Percentiles rank a stretch among this genome's conserved stretches.
These are phyloP conservation scores for Macrotis lagotis DNA, from an alignment of 2,113 vertebrate genomes.

Conservation along the genomic window DNA sequence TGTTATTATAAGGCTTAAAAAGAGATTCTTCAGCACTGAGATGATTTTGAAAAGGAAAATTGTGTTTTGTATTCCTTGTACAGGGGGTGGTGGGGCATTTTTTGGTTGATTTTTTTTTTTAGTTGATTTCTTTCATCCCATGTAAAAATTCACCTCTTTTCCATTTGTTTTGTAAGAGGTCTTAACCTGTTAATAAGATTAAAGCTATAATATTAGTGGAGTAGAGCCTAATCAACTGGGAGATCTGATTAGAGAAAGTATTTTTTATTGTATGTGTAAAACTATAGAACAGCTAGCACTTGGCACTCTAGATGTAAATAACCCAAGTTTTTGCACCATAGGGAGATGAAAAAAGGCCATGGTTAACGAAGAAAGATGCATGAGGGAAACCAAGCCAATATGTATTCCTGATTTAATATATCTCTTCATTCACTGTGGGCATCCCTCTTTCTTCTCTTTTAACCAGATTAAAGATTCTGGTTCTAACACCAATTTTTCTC, in stretches of 20 bases:
- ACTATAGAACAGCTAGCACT: conserved; percentile 13
- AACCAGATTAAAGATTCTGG: conserved; percentile 50
- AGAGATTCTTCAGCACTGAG: conserved; percentile 51
- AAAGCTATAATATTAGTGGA: neutral
- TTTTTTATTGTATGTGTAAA: conserved; percentile 44
- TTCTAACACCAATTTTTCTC: conserved; percentile 69
- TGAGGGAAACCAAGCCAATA: conserved; percentile 54
- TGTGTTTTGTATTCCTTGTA: conserved; percentile 56
- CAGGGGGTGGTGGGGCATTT: conserved; percentile 47
- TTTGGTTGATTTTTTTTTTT: neutral
- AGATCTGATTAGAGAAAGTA: neutral
- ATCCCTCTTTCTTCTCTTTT: conserved; percentile 44
- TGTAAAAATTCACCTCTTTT: conserved; percentile 41
- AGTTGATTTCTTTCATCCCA: conserved; percentile 19
- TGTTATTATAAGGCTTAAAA: conserved; percentile 59
- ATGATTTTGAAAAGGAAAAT: conserved; percentile 63
- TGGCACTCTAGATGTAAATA: conserved; percentile 47
- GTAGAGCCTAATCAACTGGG: neutral
- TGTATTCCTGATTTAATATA: conserved; percentile 36
- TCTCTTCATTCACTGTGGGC: conserved; percentile 67
- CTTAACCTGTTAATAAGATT: neutral
- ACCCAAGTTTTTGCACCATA: conserved; percentile 32
- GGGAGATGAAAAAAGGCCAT: conserved; percentile 35
- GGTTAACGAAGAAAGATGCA: conserved; percentile 19
- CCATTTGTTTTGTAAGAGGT: conserved; percentile 14